A percentile compares a stretch with the other conserved stretches of the same genome.
Conservation (phyloP, 2,113 vertebrate species). For the Hippocampus abdominalis region DNA sequence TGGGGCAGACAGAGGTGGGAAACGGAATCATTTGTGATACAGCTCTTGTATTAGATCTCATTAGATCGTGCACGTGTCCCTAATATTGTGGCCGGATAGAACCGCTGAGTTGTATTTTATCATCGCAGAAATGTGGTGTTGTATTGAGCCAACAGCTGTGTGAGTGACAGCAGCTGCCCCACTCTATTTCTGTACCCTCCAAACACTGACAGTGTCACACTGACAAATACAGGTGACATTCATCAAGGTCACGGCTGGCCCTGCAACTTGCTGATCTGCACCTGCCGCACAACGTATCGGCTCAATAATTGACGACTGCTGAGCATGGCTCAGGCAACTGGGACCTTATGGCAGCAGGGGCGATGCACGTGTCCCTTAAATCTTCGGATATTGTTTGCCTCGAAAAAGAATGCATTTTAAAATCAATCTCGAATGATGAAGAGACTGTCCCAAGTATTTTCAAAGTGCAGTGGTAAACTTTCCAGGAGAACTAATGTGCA, state of each 20-base stretch:
- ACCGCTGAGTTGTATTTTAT: conserved; percentile 2
- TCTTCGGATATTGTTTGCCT: not conserved
- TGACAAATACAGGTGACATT: conserved; percentile 4
- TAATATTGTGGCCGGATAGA: not conserved
- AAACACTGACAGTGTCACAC: not conserved
- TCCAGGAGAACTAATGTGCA: too few relatives aligned
- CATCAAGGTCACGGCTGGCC: conserved; percentile 50
- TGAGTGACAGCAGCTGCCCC: conserved; percentile 40
- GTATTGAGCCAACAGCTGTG: conserved; percentile 39
- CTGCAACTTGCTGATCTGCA: conserved; percentile 51
- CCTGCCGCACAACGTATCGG: conserved; percentile 50
- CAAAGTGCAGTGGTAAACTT: not conserved
- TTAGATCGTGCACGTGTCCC: not conserved
- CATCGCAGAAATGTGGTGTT: conserved; percentile 18
- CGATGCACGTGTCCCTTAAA: not conserved
- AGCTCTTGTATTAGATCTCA: not conserved
- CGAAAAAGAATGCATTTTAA: not conserved
- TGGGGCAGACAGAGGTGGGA: not conserved
- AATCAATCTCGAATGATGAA: not conserved
- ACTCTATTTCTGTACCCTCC: conserved; percentile 43
- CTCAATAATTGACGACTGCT: conserved; percentile 10
- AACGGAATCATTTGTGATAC: not conserved
- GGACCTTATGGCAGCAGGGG: conserved; percentile 3
- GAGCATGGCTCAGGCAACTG: conserved; percentile 24
- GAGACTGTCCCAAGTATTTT: not conserved